Base-by-base conservation (phyloP, 2,113 vertebrate genomes). In the Lichenostomus cassidix region DNA sequence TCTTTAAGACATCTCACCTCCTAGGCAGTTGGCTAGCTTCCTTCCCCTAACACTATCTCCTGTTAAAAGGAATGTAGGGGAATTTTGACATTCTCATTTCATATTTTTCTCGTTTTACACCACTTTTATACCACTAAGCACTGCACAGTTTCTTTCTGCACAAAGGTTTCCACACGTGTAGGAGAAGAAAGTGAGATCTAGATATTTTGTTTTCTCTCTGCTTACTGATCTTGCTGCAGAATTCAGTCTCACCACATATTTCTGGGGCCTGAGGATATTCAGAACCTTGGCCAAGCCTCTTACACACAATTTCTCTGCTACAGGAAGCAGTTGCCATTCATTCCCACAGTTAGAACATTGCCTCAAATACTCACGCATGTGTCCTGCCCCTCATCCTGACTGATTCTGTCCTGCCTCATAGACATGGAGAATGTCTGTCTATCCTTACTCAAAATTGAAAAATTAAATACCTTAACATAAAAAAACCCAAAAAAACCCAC, bases 331-430 rank as follows among this genome's bases (percentile, higher is more conserved):
- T 2, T 74, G 24, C 8, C 27, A 21, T 71, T 60, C 73, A 59
- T 64, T 86, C 52, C 41, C 8, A 12, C 15, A 70, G 13, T 18
- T 49, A 27, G 13, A 67, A 59, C 14, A 23, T 25, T 52, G 22
- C 44, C 23, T 55, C 25, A 35, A 13, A 22, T n/a, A 53, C 0
- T 2, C 3, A 39, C 11, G 39, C 39, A 5, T 2, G 0, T 22
- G 27, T 49, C 56, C 52, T 74, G 15, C 21, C 9, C 2, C 21
- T 9, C 12, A 6, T 76, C 24, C 25, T 55, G 44, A 50, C 5
- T 29, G 33, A 33, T 59, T 87, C 39, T 44, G 8, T 50, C 58
- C 60, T 67, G 60, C 24, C 27, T 84, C 33, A 64, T 10, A 52
- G 37, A 9, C 19, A 42, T 31, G 20, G 37, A 69, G n/a, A 56